Percentiles rank a stretch among this genome's conserved stretches.
Conservation (phyloP, 2,888 invertebrate genomes). For the Marronus borbonicus region DNA sequence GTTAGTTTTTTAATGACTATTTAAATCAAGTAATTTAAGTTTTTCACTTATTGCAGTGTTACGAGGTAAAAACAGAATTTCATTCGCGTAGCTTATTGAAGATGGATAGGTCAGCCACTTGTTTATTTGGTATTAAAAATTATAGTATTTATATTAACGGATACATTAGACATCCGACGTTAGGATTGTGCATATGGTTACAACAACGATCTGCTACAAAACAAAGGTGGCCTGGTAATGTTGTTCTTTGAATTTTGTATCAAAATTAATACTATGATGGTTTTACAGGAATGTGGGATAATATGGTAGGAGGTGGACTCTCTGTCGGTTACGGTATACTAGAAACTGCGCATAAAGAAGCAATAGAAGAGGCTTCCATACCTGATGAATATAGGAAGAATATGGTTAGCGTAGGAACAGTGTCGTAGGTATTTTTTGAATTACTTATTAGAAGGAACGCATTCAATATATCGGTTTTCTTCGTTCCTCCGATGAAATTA, state of each 20-base stretch:
- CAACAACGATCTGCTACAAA: conserved; percentile 93
- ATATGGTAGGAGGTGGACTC: conserved; percentile 95
- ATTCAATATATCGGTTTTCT: not conserved
- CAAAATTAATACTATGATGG: conserved; percentile 22
- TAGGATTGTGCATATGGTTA: conserved; percentile 92
- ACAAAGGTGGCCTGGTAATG: conserved; percentile 91
- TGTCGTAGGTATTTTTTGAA: conserved; percentile 76
- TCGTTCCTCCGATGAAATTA: too few species aligned
- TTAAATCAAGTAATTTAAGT: not conserved
- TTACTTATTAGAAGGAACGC: not conserved
- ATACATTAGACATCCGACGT: conserved; percentile 87
- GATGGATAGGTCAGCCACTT: conserved; percentile 95
- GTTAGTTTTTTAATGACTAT: too few species aligned
- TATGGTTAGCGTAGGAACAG: conserved; percentile 84
- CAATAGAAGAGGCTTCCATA: conserved; percentile 94
- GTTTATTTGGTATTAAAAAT: conserved; percentile 93
- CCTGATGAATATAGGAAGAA: conserved; percentile 84
- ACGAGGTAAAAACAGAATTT: conserved; percentile 88
- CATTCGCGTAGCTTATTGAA: conserved; percentile 76
- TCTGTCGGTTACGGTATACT: conserved; percentile 90
- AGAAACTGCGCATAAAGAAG: conserved; percentile 94
- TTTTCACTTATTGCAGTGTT: conserved; percentile 75
- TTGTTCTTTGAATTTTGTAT: conserved; percentile 25
- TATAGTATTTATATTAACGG: conserved; percentile 97
- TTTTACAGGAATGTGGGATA: conserved; percentile 86